These are phyloP conservation scores for Takifugu rubripes DNA, from an alignment of 2,797 vertebrate genomes.

Conservation along the genomic window DNA sequence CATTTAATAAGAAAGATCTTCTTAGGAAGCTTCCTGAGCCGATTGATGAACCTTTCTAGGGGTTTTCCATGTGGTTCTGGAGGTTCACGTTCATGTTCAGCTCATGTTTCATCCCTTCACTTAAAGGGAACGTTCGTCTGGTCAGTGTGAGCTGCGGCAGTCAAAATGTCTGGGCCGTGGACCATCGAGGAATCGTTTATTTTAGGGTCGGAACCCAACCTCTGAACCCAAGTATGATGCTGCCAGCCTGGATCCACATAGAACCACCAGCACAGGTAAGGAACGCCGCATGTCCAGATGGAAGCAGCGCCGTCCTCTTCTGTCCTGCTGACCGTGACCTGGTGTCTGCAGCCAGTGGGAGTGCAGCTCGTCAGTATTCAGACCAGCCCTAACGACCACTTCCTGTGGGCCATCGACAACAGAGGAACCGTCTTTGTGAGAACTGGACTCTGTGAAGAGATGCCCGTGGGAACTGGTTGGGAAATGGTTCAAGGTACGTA, in stretches of 20 bases:
- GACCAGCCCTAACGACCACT: constrained; percentile 88
- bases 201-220: constrained; percentile 96
- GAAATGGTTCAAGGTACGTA: constrained; percentile 89
- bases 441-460: constrained; percentile 88
- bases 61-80: too few species aligned
- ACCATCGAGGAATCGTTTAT: constrained; percentile 86
- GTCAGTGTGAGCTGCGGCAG: constrained; percentile 88
- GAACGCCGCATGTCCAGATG: background rate
- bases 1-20: too few species aligned
- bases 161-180: constrained; percentile 95
- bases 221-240: constrained; percentile 95
- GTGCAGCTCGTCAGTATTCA: constrained; percentile 84
- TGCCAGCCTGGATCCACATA: constrained; percentile 97
- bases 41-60: too few species aligned
- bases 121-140: constrained; percentile 82
- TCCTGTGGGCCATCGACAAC: constrained; percentile 92
- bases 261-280: constrained; percentile 89
- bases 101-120: background rate
- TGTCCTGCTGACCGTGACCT: background rate
- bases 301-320: background rate
- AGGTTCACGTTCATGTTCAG: too few species aligned
- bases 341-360: constrained; percentile 81
- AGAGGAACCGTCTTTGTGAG: constrained; percentile 87
- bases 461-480: constrained; percentile 94
- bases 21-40: too few species aligned